Conservation (phyloP, 2,888 invertebrate species). For the Agrotis ipsilon region DNA sequence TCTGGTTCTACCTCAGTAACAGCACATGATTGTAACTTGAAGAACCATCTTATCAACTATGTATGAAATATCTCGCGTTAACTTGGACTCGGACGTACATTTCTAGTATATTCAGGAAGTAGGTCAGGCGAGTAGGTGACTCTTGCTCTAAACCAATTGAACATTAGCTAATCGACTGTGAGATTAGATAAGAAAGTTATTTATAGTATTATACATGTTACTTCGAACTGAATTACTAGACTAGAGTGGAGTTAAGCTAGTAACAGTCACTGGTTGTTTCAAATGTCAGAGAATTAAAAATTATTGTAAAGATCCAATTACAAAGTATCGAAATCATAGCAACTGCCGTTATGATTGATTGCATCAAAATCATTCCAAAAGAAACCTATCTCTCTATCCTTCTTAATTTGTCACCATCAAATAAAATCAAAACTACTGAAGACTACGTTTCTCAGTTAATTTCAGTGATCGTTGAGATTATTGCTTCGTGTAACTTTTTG, state of each 20-base stretch:
- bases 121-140: conserved; percentile 15
- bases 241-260: conserved; percentile 5
- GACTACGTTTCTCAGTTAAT: too few relatives aligned
- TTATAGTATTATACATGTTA: background rate
- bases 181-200: conserved; percentile 6
- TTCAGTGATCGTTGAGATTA: too few relatives aligned
- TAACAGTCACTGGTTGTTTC: too few relatives aligned
- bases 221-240: background rate
- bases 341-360: too few relatives aligned
- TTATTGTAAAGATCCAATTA: too few relatives aligned
- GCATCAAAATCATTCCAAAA: too few relatives aligned
- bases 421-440: too few relatives aligned
- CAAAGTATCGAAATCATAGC: too few relatives aligned
- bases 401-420: too few relatives aligned
- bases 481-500: too few relatives aligned
- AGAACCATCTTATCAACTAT: conserved; percentile 1
- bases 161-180: conserved; percentile 32
- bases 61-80: background rate
- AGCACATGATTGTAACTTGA: background rate
- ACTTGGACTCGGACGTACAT: background rate
- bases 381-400: too few relatives aligned
- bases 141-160: conserved; percentile 12
- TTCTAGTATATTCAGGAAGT: conserved; percentile 1
- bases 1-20: background rate
- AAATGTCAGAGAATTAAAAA: too few relatives aligned